Conservation (phyloP, 2,113 vertebrate species). For the Mirza zaza region DNA sequence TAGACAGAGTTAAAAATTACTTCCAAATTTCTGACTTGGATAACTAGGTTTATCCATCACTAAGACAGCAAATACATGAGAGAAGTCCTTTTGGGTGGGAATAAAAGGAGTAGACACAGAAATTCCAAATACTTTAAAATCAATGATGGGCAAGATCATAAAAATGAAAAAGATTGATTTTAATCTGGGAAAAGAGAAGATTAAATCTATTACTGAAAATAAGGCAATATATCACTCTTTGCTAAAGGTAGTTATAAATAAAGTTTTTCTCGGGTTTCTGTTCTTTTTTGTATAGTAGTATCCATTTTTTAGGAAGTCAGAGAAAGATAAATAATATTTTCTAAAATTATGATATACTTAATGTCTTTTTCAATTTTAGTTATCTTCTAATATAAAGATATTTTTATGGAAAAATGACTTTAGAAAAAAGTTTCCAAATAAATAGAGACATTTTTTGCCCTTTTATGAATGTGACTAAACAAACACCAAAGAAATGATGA, state of each 20-base stretch:
- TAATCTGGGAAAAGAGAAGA: conserved; percentile 51
- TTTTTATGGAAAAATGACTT: conserved; percentile 62
- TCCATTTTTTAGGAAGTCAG: conserved; percentile 44
- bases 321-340: conserved; percentile 64
- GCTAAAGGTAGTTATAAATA: conserved; percentile 33
- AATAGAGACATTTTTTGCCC: conserved; percentile 58
- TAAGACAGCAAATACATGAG: neutral
- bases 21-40: neutral
- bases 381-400: conserved; percentile 64
- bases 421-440: conserved; percentile 37
- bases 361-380: conserved; percentile 66
- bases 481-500: conserved; percentile 57
- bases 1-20: neutral
- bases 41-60: neutral
- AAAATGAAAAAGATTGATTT: conserved; percentile 67
- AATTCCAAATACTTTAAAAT: neutral
- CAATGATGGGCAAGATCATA: neutral
- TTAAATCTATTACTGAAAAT: conserved; percentile 53
- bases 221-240: conserved; percentile 59
- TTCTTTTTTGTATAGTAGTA: conserved; percentile 21
- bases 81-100: neutral
- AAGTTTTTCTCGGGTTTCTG: conserved; percentile 23
- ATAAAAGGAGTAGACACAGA: neutral
- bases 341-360: conserved; percentile 54
- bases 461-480: conserved; percentile 67